Base-by-base conservation (phyloP, 2,888 invertebrate species). In the Trichacis sp. region DNA sequence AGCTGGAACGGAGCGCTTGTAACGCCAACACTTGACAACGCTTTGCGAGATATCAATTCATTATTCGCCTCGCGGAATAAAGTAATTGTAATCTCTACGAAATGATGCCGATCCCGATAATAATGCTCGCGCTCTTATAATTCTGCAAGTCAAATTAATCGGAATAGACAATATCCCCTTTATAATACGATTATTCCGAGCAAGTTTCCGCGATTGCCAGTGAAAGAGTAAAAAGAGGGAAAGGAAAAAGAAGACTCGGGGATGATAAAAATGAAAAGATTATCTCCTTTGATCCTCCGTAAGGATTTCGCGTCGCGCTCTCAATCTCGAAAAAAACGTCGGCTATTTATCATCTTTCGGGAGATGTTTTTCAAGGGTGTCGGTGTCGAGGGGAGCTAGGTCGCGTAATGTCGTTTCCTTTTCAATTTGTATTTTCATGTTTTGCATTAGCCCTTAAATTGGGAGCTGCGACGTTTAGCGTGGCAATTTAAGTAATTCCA, bases 221-320 rank as follows among this genome's bases (percentile, higher is more conserved):
- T 9, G 36, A 56, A 50, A 40, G 24, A 24, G 57, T 36, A 52
- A 24, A 51, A 51, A 51, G 45, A 46, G 46, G 18, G 24, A 11
- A 48, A 60, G 18, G 14, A n/a, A 46, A 30, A 45, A 38, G 40
- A 53, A 46, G 49, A 4, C n/a, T 3, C 5, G n/a, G 40, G 46
- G 51, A 55, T 50, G 19, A 50, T 30, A 49, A 49, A 33, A 24
- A 33, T 20, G 52, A 51, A 52, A 58, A 59, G 65, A 60, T 64
- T 64, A 72, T 69, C 72, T 71, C 73, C 70, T 73, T 72, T 73
- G 73, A 74, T 74, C 73, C 72, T 64, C 58, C n/a, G n/a, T n/a
- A 49, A 40, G 68, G 73, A 73, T 69, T 67, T 70, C 47, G 45
- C 46, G 68, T 67, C 63, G 71, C 71, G 67, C 68, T 57, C 52